A percentile compares a stretch with the other conserved stretches of the same genome.
phyloP scores from a whole-genome alignment of 1,140 invertebrate species.

The Diploscapter pachys region DNA sequence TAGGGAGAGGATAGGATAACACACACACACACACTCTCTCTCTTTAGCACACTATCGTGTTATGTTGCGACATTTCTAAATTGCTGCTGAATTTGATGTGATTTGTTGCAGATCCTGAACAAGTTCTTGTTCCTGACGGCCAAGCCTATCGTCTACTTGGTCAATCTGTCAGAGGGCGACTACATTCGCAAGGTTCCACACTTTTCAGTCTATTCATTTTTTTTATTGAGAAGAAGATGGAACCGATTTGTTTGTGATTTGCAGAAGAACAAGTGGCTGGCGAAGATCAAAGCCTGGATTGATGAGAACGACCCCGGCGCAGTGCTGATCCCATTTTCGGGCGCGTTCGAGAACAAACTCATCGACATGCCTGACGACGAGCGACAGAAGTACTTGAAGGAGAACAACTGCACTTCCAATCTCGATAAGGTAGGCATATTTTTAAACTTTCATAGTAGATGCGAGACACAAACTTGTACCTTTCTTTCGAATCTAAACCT shows the following conservation, averaged over 20 bases:
- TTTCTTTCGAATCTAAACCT: background rate
- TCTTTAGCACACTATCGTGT: too few species aligned
- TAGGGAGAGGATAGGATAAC: too few species aligned
- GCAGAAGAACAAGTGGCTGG: constrained; percentile 70
- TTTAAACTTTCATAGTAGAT: too few species aligned
- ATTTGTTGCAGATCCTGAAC: constrained; percentile 70
- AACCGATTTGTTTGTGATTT: constrained; percentile 15
- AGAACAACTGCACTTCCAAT: constrained; percentile 68
- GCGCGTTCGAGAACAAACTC: constrained; percentile 80
- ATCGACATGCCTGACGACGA: constrained; percentile 80
- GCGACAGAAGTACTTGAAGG: constrained; percentile 73
- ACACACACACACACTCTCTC: too few species aligned
- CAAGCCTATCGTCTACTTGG: constrained; percentile 93
- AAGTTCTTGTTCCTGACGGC: constrained; percentile 95
- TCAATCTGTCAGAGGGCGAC: constrained; percentile 96
- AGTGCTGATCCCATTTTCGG: constrained; percentile 72
- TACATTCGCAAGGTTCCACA: constrained; percentile 96
- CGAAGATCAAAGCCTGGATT: constrained; percentile 96
- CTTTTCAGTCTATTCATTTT: constrained; percentile 20
- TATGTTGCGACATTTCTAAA: too few species aligned
- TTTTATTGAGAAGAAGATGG: constrained; percentile 4
- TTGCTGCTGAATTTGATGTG: background rate
- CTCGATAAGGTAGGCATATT: constrained; percentile 71
- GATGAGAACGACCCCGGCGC: constrained; percentile 93
- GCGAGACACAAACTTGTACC: background rate